phyloP scores from a whole-genome alignment of 2,797 vertebrate species.

The Sebastolobus alascanus region DNA sequence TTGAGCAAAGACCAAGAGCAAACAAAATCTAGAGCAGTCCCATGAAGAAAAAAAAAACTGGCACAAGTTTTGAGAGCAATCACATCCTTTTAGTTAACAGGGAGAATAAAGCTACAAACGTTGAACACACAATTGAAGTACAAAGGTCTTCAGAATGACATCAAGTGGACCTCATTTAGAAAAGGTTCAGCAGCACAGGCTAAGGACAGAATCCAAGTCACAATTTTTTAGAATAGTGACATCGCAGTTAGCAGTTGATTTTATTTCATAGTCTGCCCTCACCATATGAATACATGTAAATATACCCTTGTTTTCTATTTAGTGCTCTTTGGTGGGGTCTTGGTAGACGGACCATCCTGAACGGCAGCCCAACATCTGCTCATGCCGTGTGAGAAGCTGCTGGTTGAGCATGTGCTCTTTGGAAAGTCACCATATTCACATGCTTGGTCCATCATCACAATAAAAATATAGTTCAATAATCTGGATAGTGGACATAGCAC shows the following conservation, averaged over 20 bases:
- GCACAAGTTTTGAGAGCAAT: constrained; percentile 43
- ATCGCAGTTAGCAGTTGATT: constrained; percentile 16
- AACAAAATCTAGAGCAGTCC: neutral
- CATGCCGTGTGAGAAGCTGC: constrained; percentile 12
- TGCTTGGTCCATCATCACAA: constrained; percentile 56
- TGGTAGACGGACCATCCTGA: constrained; percentile 23
- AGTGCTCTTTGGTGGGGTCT: constrained; percentile 56
- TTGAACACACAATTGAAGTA: constrained; percentile 64
- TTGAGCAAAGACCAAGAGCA: neutral
- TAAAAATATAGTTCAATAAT: constrained; percentile 63
- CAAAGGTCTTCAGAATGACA: constrained; percentile 61
- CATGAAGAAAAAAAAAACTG: neutral
- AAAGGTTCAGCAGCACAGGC: constrained; percentile 56
- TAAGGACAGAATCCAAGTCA: constrained; percentile 40
- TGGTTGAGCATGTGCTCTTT: constrained; percentile 53
- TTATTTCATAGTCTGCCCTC: constrained; percentile 10
- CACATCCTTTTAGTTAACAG: constrained; percentile 66
- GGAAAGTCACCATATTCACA: constrained; percentile 35
- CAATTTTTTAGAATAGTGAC: neutral
- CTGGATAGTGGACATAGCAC: constrained; percentile 59
- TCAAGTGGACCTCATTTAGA: constrained; percentile 38
- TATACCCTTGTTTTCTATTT: constrained; percentile 1
- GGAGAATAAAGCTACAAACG: constrained; percentile 67
- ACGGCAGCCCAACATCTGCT: constrained; percentile 28
- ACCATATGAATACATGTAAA: constrained; percentile 20